A percentile compares a stretch with the other conserved stretches of the same genome.
Conservation (phyloP, 2,113 vertebrate species). For the Acanthisitta chloris region DNA sequence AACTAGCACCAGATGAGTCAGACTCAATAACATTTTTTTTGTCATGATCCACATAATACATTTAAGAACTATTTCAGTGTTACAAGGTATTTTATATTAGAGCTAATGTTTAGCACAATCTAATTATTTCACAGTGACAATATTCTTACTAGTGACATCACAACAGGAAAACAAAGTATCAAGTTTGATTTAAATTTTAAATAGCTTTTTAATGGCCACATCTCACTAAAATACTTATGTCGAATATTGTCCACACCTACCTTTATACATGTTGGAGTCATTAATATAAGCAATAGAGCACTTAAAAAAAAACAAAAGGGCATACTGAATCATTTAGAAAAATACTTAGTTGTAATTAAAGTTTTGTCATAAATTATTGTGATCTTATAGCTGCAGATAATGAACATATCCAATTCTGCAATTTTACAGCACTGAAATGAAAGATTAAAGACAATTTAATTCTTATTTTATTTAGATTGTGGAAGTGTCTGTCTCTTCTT, state of each 20-base stretch:
- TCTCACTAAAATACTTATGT: background rate
- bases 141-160: background rate
- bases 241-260: background rate
- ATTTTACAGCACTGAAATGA: background rate
- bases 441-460: background rate
- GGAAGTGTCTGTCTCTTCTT: background rate
- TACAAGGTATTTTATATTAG: background rate
- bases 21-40: background rate
- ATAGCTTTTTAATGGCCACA: background rate
- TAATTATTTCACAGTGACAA: background rate
- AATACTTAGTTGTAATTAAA: slow-evolving; percentile 16
- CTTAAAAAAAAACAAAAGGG: background rate
- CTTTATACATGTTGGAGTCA: background rate
- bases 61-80: background rate
- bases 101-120: background rate
- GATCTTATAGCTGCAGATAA: slow-evolving; percentile 21
- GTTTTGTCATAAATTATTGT: slow-evolving; percentile 25
- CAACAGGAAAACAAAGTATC: background rate
- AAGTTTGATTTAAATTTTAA: background rate
- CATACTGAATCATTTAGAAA: slow-evolving; percentile 4
- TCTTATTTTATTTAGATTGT: background rate
- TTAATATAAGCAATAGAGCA: background rate
- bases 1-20: background rate
- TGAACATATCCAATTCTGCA: slow-evolving; percentile 22
- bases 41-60: background rate